These are phyloP conservation scores for Ectropis grisescens DNA, from an alignment of 1,140 invertebrate species.

Conservation along the genomic window DNA sequence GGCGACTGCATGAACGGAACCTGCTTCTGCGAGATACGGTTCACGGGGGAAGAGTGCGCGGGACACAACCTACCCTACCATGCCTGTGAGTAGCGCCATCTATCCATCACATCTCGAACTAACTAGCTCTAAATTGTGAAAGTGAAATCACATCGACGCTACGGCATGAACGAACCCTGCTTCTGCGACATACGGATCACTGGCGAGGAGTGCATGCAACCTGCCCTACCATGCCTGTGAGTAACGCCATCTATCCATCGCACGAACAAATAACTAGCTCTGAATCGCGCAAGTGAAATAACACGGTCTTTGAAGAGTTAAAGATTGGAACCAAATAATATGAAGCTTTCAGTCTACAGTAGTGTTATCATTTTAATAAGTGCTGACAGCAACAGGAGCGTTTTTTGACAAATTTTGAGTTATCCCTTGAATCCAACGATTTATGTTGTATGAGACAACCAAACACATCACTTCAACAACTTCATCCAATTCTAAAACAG, in stretches of 20 bases:
- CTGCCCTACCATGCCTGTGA: constrained; percentile 74
- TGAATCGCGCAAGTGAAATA: no score
- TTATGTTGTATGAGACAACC: no score
- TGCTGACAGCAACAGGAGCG: no score
- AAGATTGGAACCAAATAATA: constrained; percentile 82
- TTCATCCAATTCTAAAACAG: constrained; percentile 1
- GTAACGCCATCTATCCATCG: constrained; percentile 20
- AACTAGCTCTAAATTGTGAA: no score
- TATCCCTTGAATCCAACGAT: no score
- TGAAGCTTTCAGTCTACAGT: no score
- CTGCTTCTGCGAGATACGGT: constrained; percentile 89
- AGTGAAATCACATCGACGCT: no score
- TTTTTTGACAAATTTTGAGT: no score
- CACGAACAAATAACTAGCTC: no score
- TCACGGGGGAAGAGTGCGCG: constrained; percentile 73
- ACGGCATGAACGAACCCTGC: constrained; percentile 92
- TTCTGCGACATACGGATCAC: constrained; percentile 86
- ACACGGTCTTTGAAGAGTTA: no score
- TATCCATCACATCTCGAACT: not conserved
- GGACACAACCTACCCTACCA: constrained; percentile 76
- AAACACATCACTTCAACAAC: no score
- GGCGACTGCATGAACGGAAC: constrained; percentile 93
- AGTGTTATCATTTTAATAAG: no score
- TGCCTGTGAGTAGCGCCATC: constrained; percentile 58
- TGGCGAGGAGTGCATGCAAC: constrained; percentile 75